These are phyloP conservation scores for Uria aalge DNA, from an alignment of 2,113 vertebrate genomes.

Conservation along the genomic window DNA sequence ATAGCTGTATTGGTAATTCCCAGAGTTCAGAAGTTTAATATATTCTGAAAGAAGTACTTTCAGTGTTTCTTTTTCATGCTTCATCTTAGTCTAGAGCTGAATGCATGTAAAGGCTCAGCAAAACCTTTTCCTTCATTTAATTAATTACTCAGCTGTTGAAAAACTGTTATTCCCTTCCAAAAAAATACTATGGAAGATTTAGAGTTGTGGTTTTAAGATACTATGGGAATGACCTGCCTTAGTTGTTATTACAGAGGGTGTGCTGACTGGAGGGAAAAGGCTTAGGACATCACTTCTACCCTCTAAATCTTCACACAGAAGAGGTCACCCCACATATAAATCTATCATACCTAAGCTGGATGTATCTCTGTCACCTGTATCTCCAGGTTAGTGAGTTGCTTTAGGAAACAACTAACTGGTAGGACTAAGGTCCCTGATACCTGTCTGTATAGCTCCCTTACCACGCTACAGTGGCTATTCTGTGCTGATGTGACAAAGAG, in stretches of 20 bases:
- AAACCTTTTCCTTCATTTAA: constrained; percentile 23
- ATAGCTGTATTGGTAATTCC: background rate
- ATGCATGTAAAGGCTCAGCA: background rate
- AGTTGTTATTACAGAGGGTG: background rate
- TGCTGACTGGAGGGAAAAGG: background rate
- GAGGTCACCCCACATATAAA: background rate
- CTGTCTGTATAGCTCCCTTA: background rate
- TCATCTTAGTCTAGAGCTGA: background rate
- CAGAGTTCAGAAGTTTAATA: constrained; percentile 25
- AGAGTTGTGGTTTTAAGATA: background rate
- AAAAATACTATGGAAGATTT: background rate
- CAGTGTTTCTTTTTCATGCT: background rate
- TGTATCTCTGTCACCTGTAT: background rate
- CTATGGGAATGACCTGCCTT: background rate
- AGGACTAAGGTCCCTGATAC: background rate
- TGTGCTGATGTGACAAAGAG: background rate
- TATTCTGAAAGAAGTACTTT: background rate
- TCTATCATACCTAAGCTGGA: background rate
- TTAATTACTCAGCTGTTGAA: constrained; percentile 10
- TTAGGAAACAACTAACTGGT: background rate
- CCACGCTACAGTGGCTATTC: background rate
- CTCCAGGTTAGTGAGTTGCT: background rate
- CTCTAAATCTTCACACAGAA: background rate
- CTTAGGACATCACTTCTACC: background rate
- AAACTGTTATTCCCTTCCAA: background rate